These are phyloP conservation scores for Phrynosoma blainvillii DNA, from an alignment of 2,113 vertebrate genomes.

Conservation along the genomic window DNA sequence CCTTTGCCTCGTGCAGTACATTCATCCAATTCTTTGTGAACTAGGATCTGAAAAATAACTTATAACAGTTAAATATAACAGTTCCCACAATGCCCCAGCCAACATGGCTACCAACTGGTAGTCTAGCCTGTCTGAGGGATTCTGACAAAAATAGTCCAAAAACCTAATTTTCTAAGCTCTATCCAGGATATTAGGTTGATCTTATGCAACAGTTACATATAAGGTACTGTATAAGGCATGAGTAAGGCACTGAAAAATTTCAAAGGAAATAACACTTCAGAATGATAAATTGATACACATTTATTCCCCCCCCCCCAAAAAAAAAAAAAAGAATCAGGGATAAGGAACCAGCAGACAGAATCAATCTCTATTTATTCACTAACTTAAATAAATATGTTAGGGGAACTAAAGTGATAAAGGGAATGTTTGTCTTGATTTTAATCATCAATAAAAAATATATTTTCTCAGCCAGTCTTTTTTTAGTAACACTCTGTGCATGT, in stretches of 20 bases:
- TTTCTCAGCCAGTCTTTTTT: background rate
- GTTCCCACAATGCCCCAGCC: too few relatives aligned
- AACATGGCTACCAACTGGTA: too few relatives aligned
- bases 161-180: too few relatives aligned
- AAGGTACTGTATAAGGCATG: constrained; percentile 23
- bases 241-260: constrained; percentile 53
- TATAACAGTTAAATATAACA: too few relatives aligned
- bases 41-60: too few relatives aligned
- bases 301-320: constrained; percentile 45
- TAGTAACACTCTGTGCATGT: too few relatives aligned
- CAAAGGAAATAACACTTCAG: constrained; percentile 64
- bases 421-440: constrained; percentile 4
- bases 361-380: constrained; percentile 43
- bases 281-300: constrained; percentile 64
- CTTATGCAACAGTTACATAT: background rate
- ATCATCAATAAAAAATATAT: constrained; percentile 14
- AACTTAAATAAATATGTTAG: constrained; percentile 10
- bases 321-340: constrained; percentile 25
- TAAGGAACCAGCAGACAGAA: constrained; percentile 1
- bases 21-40: too few relatives aligned
- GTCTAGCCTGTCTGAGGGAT: too few relatives aligned
- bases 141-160: constrained; percentile 52
- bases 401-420: background rate
- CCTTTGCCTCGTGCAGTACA: too few relatives aligned
- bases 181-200: too few relatives aligned